phyloP scores from a whole-genome alignment of 2,113 vertebrate genomes.

The Alethe castanea region DNA sequence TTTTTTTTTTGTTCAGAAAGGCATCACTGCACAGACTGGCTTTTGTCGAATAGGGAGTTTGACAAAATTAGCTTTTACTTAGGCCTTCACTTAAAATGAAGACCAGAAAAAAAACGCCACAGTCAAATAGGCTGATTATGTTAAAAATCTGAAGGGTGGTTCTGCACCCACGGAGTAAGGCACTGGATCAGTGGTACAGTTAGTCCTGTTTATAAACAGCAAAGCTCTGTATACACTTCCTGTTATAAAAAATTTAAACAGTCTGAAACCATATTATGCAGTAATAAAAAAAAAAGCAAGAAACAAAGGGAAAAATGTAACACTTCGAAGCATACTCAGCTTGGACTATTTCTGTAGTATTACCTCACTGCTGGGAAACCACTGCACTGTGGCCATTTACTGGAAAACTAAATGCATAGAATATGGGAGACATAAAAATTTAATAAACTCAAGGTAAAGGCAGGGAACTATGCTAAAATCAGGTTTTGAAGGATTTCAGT shows the following conservation, averaged over 20 bases:
- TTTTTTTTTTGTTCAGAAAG: background rate
- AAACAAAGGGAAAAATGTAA: conserved; percentile 40
- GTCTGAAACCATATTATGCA: background rate
- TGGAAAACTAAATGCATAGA: conserved; percentile 60
- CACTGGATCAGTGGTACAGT: background rate
- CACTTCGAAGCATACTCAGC: background rate
- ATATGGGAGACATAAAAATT: conserved; percentile 53
- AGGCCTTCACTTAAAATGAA: background rate
- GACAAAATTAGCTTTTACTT: background rate
- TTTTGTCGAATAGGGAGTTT: background rate
- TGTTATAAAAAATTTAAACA: background rate
- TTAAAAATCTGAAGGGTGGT: background rate
- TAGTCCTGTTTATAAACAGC: conserved; percentile 5
- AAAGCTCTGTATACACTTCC: background rate
- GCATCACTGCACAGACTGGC: background rate
- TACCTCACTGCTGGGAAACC: conserved; percentile 66
- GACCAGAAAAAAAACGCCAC: background rate
- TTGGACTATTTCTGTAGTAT: conserved; percentile 39
- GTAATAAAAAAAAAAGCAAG: background rate
- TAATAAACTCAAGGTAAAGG: conserved; percentile 42
- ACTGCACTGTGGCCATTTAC: conserved; percentile 43
- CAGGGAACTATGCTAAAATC: background rate
- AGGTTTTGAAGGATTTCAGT: background rate
- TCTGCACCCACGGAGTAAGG: background rate
- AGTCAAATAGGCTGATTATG: background rate